Evolutionary conservation across 2,113 vertebrate species (phyloP), one percentile per base, ranked within the genome.

Genomic region (Halcyon malimbica): DNA sequence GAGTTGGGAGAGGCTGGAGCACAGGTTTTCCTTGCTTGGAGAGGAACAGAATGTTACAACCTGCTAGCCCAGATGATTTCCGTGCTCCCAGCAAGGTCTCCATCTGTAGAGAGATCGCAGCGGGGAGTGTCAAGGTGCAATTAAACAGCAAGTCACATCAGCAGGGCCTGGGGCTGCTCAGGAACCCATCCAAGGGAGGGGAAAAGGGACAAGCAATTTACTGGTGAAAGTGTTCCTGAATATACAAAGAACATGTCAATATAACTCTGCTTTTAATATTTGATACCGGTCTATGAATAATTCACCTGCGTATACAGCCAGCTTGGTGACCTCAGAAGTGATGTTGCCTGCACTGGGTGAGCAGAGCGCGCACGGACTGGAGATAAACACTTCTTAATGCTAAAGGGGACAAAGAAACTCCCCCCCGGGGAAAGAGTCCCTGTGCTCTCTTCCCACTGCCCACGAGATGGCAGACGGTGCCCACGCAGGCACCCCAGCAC

Each of bases 391-490:
- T 46, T 10, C 31, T 1, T 2, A 4, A 41, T 13, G n/a, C 33
- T 24, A 19, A 46, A 44, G 10, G 25, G 33, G 83, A 51, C 64
- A 3, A 16, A 51, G n/a, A 15, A 77, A 7, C 89, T 41, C 60
- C 42, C 53, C 62, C 56, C 17, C 0, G 4, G 25, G 35, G 53
- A 44, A 39, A 20, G 17, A 39, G 17, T 78, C 76, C 56, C 35
- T 2, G 2, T 53, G 71, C 46, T 85, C 64, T 73, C 46, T 80
- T 8, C 41, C 5, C 12, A 1, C 3, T 86, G 90, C 67, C 97
- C 97, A 96, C 92, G 83, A 97, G 97, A 31, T 96, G 97, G 96
- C 96, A 97, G 85, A 16, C 24, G 4, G 83, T 84, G 88, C 94
- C 89, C 71, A 6, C 0, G 23, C 64, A 89, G 84, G 62, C 48